A percentile compares a stretch with the other conserved stretches of the same genome.
Conservation (phyloP, 1,140 invertebrate species). For the Drosophila willistoni region DNA sequence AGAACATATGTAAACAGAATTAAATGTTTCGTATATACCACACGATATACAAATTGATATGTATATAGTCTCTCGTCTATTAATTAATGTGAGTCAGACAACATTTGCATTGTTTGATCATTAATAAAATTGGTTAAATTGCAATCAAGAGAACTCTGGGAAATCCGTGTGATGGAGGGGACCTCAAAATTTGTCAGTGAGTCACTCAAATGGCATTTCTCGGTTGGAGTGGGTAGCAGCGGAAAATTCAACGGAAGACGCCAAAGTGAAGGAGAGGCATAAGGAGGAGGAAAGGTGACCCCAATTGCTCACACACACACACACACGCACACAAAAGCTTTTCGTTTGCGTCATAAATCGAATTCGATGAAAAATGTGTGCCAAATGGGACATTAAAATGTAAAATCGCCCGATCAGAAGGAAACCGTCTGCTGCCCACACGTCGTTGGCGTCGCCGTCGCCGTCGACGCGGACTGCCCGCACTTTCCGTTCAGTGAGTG, state of each 20-base stretch:
- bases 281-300: conserved; percentile 4
- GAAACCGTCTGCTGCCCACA: conserved; percentile 29
- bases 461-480: neutral
- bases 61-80: conserved; percentile 31
- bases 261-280: neutral
- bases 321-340: conserved; percentile 5
- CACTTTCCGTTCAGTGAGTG: neutral
- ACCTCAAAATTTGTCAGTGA: conserved; percentile 3
- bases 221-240: neutral
- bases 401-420: conserved; percentile 38
- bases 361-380: conserved; percentile 71
- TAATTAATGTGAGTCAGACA: conserved; percentile 47
- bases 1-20: conserved; percentile 63
- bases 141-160: conserved; percentile 14
- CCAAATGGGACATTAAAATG: conserved; percentile 66
- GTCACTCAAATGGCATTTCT: conserved; percentile 1
- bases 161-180: neutral
- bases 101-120: conserved; percentile 26
- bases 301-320: conserved; percentile 10
- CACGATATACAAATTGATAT: conserved; percentile 4
- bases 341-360: conserved; percentile 68
- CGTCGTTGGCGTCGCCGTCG: neutral
- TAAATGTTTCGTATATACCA: conserved; percentile 19
- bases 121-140: conserved; percentile 18
- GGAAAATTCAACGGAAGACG: neutral